These are phyloP conservation scores for Dermochelys coriacea DNA, from an alignment of 2,797 vertebrate species.

Conservation along the genomic window DNA sequence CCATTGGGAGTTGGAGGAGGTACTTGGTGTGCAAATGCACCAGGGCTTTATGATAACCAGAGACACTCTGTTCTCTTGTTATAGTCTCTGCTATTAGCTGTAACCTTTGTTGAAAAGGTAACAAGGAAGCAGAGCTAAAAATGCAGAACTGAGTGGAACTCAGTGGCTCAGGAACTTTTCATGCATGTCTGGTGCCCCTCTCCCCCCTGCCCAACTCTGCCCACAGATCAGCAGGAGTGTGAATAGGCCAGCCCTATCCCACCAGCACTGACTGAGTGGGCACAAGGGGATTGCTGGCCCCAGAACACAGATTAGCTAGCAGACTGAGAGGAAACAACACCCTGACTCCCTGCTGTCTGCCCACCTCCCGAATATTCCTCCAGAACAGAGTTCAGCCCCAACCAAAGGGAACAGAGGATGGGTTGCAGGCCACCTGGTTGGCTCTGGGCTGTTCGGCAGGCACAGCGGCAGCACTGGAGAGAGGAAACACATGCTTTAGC, in stretches of 20 bases:
- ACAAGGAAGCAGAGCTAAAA: neutral
- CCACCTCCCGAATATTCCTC: too few species aligned
- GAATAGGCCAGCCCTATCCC: neutral
- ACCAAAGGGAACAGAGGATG: too few species aligned
- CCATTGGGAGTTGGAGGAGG: neutral
- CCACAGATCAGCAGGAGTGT: neutral
- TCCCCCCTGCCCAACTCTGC: too few species aligned
- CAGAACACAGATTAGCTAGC: neutral
- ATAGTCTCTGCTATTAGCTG: neutral
- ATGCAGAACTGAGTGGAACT: neutral
- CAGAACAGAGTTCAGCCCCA: too few species aligned
- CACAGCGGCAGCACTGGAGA: neutral
- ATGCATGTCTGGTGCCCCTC: neutral
- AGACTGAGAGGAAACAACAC: neutral
- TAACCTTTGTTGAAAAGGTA: neutral
- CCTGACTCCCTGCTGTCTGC: neutral
- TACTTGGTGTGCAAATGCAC: neutral
- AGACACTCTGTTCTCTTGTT: neutral
- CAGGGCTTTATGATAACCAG: neutral
- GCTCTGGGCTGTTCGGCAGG: too few species aligned
- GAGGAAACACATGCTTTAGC: accelerated
- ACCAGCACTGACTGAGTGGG: neutral
- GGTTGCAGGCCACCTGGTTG: too few species aligned
- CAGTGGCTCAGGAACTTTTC: neutral
- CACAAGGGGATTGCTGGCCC: neutral